Evolutionary conservation across 1,140 invertebrate species (phyloP).

Genomic region (Drosophila pachea): DNA sequence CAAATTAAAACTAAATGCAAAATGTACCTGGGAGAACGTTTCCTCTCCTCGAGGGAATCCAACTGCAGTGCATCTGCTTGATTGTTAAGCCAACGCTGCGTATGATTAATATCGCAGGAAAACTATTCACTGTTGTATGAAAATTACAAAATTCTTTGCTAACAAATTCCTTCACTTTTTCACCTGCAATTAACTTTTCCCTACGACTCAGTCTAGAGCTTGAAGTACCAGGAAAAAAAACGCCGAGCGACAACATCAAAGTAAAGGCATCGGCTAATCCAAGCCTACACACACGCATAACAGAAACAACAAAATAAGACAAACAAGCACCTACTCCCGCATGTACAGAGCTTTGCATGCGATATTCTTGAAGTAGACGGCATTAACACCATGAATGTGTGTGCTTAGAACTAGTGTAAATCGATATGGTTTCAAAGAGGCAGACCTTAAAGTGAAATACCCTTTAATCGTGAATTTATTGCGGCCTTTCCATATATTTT

Average conservation of each 20-base stretch:
- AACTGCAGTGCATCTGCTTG: neutral
- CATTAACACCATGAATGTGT: slow-evolving; percentile 31
- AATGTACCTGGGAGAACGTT: neutral
- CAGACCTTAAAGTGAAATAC: slow-evolving; percentile 24
- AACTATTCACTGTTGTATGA: neutral
- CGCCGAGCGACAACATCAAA: slow-evolving; percentile 30
- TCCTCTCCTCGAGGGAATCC: neutral
- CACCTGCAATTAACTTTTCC: neutral
- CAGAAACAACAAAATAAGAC: no score
- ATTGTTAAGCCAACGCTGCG: neutral
- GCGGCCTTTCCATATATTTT: slow-evolving; percentile 42
- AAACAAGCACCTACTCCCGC: neutral
- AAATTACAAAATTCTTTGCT: neutral
- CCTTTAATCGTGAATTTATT: slow-evolving; percentile 57
- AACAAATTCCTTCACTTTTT: neutral
- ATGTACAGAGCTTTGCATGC: slow-evolving; percentile 33
- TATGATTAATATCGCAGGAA: neutral
- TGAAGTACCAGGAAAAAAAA: slow-evolving; percentile 19
- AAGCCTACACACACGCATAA: slow-evolving; percentile 5
- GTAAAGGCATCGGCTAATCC: slow-evolving; percentile 30
- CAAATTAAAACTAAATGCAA: slow-evolving; percentile 6
- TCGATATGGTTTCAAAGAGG: slow-evolving; percentile 50
- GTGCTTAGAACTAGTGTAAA: slow-evolving; percentile 28
- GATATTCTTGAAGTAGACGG: slow-evolving; percentile 63
- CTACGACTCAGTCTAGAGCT: neutral